phyloP scores from a whole-genome alignment of 1,140 invertebrate genomes.

The Diabrotica virgifera region DNA sequence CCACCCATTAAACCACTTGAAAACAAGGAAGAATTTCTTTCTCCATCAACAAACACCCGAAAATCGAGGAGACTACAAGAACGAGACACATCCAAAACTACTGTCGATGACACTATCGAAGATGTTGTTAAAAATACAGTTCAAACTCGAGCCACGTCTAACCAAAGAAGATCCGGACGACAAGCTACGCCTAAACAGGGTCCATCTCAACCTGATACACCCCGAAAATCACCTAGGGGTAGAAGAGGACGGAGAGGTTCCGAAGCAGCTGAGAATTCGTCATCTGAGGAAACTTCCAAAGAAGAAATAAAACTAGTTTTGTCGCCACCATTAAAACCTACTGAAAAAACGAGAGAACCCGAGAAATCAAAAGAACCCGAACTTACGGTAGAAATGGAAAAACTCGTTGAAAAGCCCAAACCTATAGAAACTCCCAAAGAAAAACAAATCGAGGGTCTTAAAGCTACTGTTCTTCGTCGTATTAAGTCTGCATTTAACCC shows the following conservation, averaged over 20 bases:
- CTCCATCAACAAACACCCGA: conserved; percentile 61
- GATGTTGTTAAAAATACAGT: conserved; percentile 71
- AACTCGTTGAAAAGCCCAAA: conserved; percentile 23
- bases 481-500: conserved; percentile 41
- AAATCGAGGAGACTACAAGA: conserved; percentile 79
- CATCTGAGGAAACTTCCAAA: conserved; percentile 42
- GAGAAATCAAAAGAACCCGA: conserved; percentile 44
- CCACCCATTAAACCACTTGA: conserved; percentile 44
- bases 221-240: conserved; percentile 59
- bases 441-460: conserved; percentile 37
- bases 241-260: conserved; percentile 59
- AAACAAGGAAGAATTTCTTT: conserved; percentile 62
- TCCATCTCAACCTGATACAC: conserved; percentile 36
- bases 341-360: conserved; percentile 27
- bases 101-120: conserved; percentile 82
- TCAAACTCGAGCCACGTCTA: conserved; percentile 41
- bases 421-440: conserved; percentile 42
- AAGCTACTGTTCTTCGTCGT: conserved; percentile 43
- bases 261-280: conserved; percentile 60
- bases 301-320: conserved; percentile 48
- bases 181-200: conserved; percentile 39
- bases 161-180: conserved; percentile 40
- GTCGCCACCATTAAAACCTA: neutral
- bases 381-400: neutral
- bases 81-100: conserved; percentile 67